Percentiles rank a stretch among this genome's conserved stretches.
Conservation (phyloP, 2,888 invertebrate genomes). For the Lamellibrachia columna region DNA sequence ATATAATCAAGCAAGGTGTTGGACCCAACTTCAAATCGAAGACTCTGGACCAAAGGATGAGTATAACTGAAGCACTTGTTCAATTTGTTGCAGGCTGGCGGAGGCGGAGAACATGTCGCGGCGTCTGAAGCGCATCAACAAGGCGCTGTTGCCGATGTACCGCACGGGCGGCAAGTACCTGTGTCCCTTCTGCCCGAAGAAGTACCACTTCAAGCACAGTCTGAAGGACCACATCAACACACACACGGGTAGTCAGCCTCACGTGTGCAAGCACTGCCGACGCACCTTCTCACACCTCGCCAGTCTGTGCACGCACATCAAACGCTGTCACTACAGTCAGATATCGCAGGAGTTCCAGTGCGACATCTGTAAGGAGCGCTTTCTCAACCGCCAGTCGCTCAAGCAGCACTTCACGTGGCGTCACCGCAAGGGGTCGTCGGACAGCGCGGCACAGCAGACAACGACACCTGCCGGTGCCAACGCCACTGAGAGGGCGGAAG, state of each 20-base stretch:
- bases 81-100: not conserved
- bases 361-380: slow-evolving; percentile 33
- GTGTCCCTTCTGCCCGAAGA: slow-evolving; percentile 34
- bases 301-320: slow-evolving; percentile 36
- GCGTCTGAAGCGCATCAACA: slow-evolving; percentile 14
- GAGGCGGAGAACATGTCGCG: slow-evolving; percentile 7
- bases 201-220: slow-evolving; percentile 34
- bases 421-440: slow-evolving; percentile 25
- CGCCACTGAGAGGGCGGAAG: not conserved
- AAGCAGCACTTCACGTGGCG: slow-evolving; percentile 37
- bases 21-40: no score
- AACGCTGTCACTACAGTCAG: slow-evolving; percentile 29
- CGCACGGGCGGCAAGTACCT: slow-evolving; percentile 24
- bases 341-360: slow-evolving; percentile 31
- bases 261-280: slow-evolving; percentile 39
- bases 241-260: slow-evolving; percentile 37
- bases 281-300: slow-evolving; percentile 34
- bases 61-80: not conserved
- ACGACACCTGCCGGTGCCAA: slow-evolving; percentile 7
- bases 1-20: no score
- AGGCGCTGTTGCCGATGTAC: not conserved
- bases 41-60: no score
- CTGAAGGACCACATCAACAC: slow-evolving; percentile 39
- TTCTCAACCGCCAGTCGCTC: slow-evolving; percentile 36
- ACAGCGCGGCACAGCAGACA: not conserved